Evolutionary conservation across 1,140 invertebrate genomes (phyloP).

Genomic region (Wasmannia auropunctata): DNA sequence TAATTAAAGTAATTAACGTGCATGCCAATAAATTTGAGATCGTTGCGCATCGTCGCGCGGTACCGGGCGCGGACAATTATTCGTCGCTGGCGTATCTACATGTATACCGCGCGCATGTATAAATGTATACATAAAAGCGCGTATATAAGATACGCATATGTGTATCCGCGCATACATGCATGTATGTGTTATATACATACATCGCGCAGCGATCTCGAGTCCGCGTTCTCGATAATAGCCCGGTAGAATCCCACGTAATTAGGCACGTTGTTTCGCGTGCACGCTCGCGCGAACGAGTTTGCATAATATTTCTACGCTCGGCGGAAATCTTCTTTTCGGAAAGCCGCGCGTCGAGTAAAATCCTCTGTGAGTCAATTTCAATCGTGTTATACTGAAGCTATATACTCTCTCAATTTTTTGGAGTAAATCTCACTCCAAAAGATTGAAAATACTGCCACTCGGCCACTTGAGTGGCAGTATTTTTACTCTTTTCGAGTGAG

Average conservation of each 20-base stretch:
- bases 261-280: not conserved
- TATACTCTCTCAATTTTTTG: no score
- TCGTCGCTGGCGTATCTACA: constrained; percentile 21
- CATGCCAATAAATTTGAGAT: constrained; percentile 76
- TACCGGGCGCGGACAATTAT: constrained; percentile 58
- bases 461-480: no score
- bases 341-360: not conserved
- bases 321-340: not conserved
- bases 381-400: not conserved
- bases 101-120: not conserved
- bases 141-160: not conserved
- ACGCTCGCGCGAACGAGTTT: no score
- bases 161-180: not conserved
- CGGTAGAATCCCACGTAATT: not conserved
- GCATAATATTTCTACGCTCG: not conserved
- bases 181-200: not conserved
- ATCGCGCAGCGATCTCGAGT: not conserved
- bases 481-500: no score
- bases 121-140: not conserved
- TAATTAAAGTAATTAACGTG: constrained; percentile 82
- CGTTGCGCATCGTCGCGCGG: constrained; percentile 49
- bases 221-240: not conserved
- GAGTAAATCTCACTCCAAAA: no score
- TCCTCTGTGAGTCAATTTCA: not conserved
- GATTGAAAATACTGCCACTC: no score